Percentiles rank a stretch among this genome's conserved stretches.
Conservation (phyloP, 2,797 vertebrate genomes). For the Gymnoscopelus braueri region DNA sequence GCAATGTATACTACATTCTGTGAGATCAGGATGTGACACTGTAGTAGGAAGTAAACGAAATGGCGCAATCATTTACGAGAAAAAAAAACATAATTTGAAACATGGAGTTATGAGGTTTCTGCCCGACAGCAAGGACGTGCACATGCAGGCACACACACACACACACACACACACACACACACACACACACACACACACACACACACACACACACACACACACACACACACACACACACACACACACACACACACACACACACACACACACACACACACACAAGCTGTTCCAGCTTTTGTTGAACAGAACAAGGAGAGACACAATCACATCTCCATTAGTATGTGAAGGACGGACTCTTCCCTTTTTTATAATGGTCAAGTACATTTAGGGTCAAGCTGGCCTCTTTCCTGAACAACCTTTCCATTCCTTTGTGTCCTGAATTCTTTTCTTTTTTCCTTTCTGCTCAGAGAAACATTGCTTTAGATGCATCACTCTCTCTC, state of each 20-base stretch:
- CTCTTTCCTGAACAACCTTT: constrained; percentile 37
- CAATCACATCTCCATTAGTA: constrained; percentile 27
- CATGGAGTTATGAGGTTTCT: too few relatives aligned
- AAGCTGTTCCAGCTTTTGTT: constrained; percentile 19
- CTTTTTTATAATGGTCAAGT: constrained; percentile 29
- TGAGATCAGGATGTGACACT: too few relatives aligned
- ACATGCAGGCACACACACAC: background rate
- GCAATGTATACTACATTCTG: too few relatives aligned
- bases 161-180: constrained; percentile 9
- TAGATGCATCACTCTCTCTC: constrained; percentile 28
- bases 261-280: constrained; percentile 11
- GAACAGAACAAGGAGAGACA: constrained; percentile 29
- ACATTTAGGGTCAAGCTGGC: constrained; percentile 28
- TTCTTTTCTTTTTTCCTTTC: constrained; percentile 13
- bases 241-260: background rate
- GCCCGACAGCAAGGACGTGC: too few relatives aligned
- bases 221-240: constrained; percentile 9
- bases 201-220: background rate
- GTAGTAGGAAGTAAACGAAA: too few relatives aligned
- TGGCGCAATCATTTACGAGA: too few relatives aligned
- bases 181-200: background rate
- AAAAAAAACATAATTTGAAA: too few relatives aligned
- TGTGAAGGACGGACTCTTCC: constrained; percentile 21
- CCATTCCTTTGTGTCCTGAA: constrained; percentile 40
- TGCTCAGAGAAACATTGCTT: constrained; percentile 27